Base-by-base conservation (phyloP, 2,888 invertebrate genomes). In the Steromphala cineraria region DNA sequence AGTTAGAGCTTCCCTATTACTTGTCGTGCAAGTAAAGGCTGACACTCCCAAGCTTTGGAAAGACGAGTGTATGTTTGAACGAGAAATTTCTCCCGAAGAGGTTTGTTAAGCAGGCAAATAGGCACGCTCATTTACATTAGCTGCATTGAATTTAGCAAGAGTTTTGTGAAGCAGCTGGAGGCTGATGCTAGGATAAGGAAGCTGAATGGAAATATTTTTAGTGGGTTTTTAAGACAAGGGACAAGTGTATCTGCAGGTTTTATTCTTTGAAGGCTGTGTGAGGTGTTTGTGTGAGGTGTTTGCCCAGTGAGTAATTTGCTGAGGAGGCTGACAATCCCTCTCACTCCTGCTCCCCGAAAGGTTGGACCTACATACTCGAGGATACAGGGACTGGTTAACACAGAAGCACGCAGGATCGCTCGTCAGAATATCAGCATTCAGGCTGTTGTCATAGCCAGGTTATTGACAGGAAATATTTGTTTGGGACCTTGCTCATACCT, bases 291-390 rank as follows among this genome's bases (percentile, higher is more conserved):
- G 46, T 46, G 46, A 62, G 62, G 28, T 62, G 28, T 62, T 62
- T 62, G 28, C 62, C 28, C 28, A 62, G 62, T 62, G 62, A 62
- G 62, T 62, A 62, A 62, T 62, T 62, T 62, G 62, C 62, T 62
- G 62, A 28, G 62, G 62, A 62, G 24, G 62, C 28, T 62, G 62
- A 62, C 62, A 62, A 62, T 24, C 46, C 62, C 62, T n/a, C n/a
- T 62, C 28, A 62, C 62, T 28, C 62, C 62, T 28, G 17, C 62
- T 62, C 13, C 28, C 10, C 28, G 10, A 62, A 62, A 62, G 62
- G 62, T 28, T 62, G 62, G 46, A 46, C 46, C 36, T 46, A 46
- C 46, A 46, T 46, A 46, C 46, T 46, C 10, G 46, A 10, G 46
- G 46, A 46, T 46, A 46, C 46, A 46, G 46, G 46, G 46, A 46